Percentiles rank a stretch among this genome's conserved stretches.
phyloP scores from a whole-genome alignment of 2,797 vertebrate species.

The Oreonectes daqikongensis region DNA sequence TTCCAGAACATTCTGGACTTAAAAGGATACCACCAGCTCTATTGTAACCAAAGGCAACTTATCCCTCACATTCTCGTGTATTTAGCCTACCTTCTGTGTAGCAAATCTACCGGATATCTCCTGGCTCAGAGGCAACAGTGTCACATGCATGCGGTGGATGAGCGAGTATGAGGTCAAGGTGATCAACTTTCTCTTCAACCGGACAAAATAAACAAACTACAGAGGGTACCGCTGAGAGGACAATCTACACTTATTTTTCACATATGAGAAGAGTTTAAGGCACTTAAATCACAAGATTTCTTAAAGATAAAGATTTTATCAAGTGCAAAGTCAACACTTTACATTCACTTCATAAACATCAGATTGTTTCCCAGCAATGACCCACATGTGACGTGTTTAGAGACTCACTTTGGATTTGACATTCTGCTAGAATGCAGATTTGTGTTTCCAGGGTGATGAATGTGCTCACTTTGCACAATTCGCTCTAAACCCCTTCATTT shows the following conservation, averaged over 20 bases:
- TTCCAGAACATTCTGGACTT: conserved; percentile 22
- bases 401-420: conserved; percentile 21
- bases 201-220: conserved; percentile 1
- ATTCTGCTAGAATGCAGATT: conserved; percentile 34
- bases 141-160: conserved; percentile 29
- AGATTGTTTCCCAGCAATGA: conserved; percentile 3
- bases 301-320: conserved; percentile 23
- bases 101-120: conserved; percentile 36
- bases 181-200: conserved; percentile 12
- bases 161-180: conserved; percentile 50
- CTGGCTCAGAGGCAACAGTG: conserved; percentile 41
- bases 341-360: conserved; percentile 23
- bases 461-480: conserved; percentile 65
- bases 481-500: conserved; percentile 65
- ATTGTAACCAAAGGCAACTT: conserved; percentile 1
- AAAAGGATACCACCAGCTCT: conserved; percentile 14
- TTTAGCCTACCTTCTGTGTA: conserved; percentile 27
- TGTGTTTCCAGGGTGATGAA: conserved; percentile 49
- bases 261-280: not conserved
- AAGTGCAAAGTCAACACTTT: conserved; percentile 2
- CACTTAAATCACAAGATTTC: conserved; percentile 10
- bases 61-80: not conserved
- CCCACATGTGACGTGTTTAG: not conserved
- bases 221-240: not conserved
- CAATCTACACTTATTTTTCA: conserved; percentile 4